A percentile compares a stretch with the other conserved stretches of the same genome.
These are phyloP conservation scores for Scaptomyza caliginosa DNA, from an alignment of 2,888 invertebrate genomes.

Conservation along the genomic window DNA sequence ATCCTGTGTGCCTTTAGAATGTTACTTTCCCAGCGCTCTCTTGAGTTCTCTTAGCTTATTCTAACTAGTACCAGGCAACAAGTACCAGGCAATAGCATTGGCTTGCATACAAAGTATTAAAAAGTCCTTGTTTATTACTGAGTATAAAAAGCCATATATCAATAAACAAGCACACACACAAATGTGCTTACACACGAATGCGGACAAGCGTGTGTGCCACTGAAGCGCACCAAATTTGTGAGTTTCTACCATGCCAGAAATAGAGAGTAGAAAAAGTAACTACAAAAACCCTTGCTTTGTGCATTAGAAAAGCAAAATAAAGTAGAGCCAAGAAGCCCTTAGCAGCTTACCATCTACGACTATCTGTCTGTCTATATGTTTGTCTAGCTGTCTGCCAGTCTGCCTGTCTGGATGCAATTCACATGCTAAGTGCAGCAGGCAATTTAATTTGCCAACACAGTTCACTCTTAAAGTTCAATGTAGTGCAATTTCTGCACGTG, in stretches of 20 bases:
- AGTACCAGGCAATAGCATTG: background rate
- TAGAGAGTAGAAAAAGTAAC: conserved; percentile 18
- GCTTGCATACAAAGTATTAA: background rate
- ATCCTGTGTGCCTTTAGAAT: conserved; percentile 18
- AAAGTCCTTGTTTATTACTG: background rate
- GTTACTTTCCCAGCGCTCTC: no score
- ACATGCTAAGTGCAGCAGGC: conserved; percentile 69
- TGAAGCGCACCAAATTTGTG: conserved; percentile 31
- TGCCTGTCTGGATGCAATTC: conserved; percentile 28
- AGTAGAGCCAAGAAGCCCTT: conserved; percentile 35
- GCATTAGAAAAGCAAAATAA: conserved; percentile 5
- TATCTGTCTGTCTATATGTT: background rate
- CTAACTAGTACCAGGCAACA: background rate
- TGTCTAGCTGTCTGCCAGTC: background rate
- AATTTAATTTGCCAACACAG: conserved; percentile 61
- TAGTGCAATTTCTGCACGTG: conserved; percentile 30
- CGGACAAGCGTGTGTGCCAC: conserved; percentile 3
- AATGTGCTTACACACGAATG: background rate
- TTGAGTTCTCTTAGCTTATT: background rate
- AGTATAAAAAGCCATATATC: conserved; percentile 8
- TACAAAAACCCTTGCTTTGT: conserved; percentile 42
- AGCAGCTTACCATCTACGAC: conserved; percentile 1
- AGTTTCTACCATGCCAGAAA: conserved; percentile 19
- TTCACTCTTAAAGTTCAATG: conserved; percentile 42
- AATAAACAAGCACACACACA: background rate